Base-by-base conservation (phyloP, 1,140 invertebrate genomes). In the Drosophila ambigua region DNA sequence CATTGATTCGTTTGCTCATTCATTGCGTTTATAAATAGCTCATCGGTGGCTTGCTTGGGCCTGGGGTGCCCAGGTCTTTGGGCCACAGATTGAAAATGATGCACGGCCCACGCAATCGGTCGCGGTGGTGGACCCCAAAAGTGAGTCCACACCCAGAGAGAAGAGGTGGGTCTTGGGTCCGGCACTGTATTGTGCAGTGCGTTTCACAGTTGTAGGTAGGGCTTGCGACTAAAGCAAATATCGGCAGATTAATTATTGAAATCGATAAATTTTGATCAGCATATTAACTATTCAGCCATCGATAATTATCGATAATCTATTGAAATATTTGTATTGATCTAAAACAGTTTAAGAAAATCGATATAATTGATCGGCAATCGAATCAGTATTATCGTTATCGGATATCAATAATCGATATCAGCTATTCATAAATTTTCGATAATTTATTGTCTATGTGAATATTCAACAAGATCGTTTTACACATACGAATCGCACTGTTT, bases 1-100 rank as follows among this genome's bases (percentile, higher is more conserved):
- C 61, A 76, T 72, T 80, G 72, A 77, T 65, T 74, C 80, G 68
- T 45, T 62, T 15, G 39, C 48, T 55, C 71, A 73, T 62, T 72
- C 71, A 76, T 65, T 72, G 58, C 59, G 61, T 88, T 83, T 88
- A 87, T 78, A 87, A 87, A 87, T 88, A 88, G 83, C 79, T 45
- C 76, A 79, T 39, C 20, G 20, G 35, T 11, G 9, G 16, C 45
- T 48, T 20, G 45, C 31, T 7, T 28, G 26, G 15, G 31, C 45
- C 35, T 31, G 51, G 31, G 15, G 24, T 51, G n/a, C 26, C n/a
- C 50, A 35, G 28, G 2, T 39, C 15, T 51, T n/a, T 3, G 26
- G 66, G 45, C 75, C 75, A 62, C 65, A 63, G 78, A 85, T 87
- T 85, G 82, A 58, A 82, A 83, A 79, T 66, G 74, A 79, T 66